Evolutionary conservation across 92 coral and sea anemone species (phyloP).

Genomic region (Epizoanthus scotinus): DNA sequence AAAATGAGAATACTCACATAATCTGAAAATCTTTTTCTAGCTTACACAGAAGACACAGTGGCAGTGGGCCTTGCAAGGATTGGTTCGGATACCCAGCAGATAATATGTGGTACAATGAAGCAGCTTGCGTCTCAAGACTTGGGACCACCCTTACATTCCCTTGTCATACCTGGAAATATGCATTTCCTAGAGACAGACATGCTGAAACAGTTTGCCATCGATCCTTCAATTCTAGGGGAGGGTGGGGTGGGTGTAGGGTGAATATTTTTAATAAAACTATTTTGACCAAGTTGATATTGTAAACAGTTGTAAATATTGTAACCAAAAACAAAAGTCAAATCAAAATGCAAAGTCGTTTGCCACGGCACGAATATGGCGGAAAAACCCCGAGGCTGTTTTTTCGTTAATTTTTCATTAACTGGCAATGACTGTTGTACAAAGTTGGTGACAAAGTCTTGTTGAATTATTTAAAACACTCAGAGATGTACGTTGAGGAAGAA

Average conservation of each 20-base stretch:
- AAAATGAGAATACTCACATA: no score
- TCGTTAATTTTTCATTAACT: no score
- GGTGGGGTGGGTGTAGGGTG: constrained; percentile 11
- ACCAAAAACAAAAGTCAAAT: no score
- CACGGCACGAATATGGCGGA: no score
- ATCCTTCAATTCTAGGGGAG: constrained; percentile 50
- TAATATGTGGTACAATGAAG: constrained; percentile 86
- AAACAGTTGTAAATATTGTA: no score
- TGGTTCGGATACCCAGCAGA: constrained; percentile 84
- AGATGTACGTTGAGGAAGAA: no score
- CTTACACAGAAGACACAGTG: constrained; percentile 69
- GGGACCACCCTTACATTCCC: constrained; percentile 93
- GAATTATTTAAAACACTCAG: no score
- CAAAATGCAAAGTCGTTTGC: no score
- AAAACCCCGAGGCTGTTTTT: no score
- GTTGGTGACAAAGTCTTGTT: no score
- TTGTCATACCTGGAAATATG: constrained; percentile 90
- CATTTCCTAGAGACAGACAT: constrained; percentile 94
- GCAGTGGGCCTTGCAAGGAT: constrained; percentile 96
- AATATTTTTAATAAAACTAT: background rate
- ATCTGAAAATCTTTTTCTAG: constrained; percentile 28
- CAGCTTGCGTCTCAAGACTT: constrained; percentile 70
- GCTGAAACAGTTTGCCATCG: constrained; percentile 75
- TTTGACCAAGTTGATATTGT: no score
- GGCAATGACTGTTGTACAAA: no score